A percentile compares a stretch with the other conserved stretches of the same genome.
These are phyloP conservation scores for Mesorhabditis sp. DNA, from an alignment of 2,888 invertebrate species.

Conservation along the genomic window DNA sequence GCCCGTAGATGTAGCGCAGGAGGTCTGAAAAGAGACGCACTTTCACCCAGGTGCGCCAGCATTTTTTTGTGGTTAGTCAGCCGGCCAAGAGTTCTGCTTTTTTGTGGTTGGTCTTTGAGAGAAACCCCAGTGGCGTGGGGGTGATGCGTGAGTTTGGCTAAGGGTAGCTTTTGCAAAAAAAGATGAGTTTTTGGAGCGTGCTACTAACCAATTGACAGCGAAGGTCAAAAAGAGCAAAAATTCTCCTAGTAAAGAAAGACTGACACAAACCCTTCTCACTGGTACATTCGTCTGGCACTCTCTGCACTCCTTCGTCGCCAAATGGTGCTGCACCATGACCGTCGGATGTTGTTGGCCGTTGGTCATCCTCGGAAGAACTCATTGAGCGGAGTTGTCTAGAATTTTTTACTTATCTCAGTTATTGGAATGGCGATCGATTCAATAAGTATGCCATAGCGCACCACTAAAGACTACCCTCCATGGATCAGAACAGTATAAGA, in stretches of 20 bases:
- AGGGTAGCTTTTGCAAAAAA: too few species aligned
- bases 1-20: conserved; percentile 56
- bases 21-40: conserved; percentile 42
- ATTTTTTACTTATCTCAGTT: background rate
- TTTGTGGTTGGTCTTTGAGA: background rate
- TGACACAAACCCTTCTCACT: conserved; percentile 44
- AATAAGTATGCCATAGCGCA: too few species aligned
- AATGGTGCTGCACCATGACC: conserved; percentile 5
- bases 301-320: conserved; percentile 31
- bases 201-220: too few species aligned
- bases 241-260: conserved; percentile 11
- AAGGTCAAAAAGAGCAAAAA: background rate
- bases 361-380: conserved; percentile 80
- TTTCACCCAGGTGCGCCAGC: too few species aligned
- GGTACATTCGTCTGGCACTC: conserved; percentile 43
- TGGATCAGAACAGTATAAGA: too few species aligned
- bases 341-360: conserved; percentile 8
- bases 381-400: conserved; percentile 45
- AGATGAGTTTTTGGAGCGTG: too few species aligned
- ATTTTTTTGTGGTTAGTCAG: too few species aligned
- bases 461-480: too few species aligned
- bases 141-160: background rate
- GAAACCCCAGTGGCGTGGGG: background rate
- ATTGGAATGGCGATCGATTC: background rate
- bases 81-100: background rate